phyloP scores from a whole-genome alignment of 2,797 vertebrate genomes.

The Silurus aristotelis region DNA sequence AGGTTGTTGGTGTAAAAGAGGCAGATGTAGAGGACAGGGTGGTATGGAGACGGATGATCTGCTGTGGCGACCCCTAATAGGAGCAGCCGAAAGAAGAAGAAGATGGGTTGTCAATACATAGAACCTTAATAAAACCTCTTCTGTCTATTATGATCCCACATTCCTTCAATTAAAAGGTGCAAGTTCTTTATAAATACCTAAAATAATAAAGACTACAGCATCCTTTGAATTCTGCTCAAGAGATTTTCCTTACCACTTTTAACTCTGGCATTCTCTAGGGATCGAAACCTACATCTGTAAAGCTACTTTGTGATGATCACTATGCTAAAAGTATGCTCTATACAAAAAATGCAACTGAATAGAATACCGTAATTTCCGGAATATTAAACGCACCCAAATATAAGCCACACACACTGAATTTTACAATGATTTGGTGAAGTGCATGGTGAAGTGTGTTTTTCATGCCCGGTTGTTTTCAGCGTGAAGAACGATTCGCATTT shows the following conservation, averaged over 20 bases:
- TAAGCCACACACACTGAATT: too few relatives aligned
- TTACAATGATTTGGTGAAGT: too few relatives aligned
- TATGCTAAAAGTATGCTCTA: background rate
- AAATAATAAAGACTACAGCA: background rate
- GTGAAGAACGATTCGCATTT: too few relatives aligned
- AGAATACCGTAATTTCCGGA: background rate
- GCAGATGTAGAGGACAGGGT: too few relatives aligned
- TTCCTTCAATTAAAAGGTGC: background rate
- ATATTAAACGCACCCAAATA: too few relatives aligned
- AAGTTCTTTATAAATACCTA: conserved; percentile 3
- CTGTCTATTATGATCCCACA: too few relatives aligned
- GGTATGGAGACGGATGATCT: too few relatives aligned
- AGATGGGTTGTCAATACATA: background rate
- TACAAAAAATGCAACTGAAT: background rate
- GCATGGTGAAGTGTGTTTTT: too few relatives aligned
- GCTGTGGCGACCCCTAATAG: too few relatives aligned
- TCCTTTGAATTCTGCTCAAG: background rate
- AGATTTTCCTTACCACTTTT: background rate
- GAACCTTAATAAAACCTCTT: background rate
- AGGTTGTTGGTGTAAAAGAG: too few relatives aligned
- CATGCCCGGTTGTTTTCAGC: too few relatives aligned
- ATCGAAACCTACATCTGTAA: background rate
- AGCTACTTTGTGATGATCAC: background rate
- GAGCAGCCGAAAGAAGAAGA: too few relatives aligned
- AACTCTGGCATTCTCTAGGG: background rate